Conservation (phyloP, 1,140 invertebrate species). For the Ceratitis capitata region DNA sequence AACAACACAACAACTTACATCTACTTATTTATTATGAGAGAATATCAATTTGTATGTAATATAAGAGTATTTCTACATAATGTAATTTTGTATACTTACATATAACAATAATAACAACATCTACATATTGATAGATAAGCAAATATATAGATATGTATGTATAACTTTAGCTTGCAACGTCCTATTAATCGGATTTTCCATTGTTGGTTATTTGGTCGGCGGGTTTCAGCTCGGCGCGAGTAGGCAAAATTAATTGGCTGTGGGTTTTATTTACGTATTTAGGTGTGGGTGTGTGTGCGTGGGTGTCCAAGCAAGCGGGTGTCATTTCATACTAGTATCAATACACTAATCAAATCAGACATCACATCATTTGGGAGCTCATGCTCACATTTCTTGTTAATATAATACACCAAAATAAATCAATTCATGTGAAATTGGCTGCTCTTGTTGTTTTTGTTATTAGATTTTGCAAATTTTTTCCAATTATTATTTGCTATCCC, state of each 20-base stretch:
- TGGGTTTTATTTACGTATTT: too few species aligned
- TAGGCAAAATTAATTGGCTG: not conserved
- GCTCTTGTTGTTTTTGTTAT: not conserved
- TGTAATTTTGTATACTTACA: not conserved
- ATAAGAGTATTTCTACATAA: not conserved
- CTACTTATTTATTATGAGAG: not conserved
- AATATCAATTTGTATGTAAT: not conserved
- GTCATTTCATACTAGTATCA: not conserved
- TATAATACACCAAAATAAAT: conserved; percentile 35
- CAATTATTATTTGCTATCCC: too few species aligned
- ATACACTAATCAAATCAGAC: conserved; percentile 32
- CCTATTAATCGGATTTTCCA: conserved; percentile 23
- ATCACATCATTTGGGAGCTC: not conserved
- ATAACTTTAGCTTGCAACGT: not conserved
- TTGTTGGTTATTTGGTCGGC: not conserved
- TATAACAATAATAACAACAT: too few species aligned
- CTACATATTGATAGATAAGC: too few species aligned
- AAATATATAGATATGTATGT: not conserved
- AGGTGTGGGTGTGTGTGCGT: not conserved
- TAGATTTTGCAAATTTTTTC: not conserved
- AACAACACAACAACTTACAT: not conserved
- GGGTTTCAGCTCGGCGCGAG: not conserved
- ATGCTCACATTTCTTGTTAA: conserved; percentile 29
- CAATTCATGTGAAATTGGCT: not conserved
- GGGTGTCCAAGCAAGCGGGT: not conserved